These are phyloP conservation scores for Miltochrista miniata DNA, from an alignment of 2,888 invertebrate species.

Conservation along the genomic window DNA sequence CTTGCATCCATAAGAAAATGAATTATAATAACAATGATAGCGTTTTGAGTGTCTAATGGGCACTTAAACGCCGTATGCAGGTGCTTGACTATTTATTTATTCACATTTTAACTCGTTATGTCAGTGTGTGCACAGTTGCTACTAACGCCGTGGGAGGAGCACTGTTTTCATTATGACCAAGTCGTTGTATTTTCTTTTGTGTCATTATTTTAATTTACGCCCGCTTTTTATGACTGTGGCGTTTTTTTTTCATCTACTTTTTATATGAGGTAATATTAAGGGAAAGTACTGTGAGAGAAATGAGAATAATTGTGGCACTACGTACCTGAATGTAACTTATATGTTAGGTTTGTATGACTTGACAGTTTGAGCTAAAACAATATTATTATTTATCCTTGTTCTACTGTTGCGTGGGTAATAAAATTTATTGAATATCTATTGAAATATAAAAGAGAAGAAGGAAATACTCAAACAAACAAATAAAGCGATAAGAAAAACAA, in stretches of 20 bases:
- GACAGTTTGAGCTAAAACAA: too few species aligned
- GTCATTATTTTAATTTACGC: slow-evolving; percentile 43
- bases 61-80: slow-evolving; percentile 64
- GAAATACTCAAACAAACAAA: too few species aligned
- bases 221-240: slow-evolving; percentile 21
- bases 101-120: slow-evolving; percentile 49
- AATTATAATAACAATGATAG: slow-evolving; percentile 44
- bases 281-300: neutral
- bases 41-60: slow-evolving; percentile 58
- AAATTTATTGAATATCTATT: too few species aligned
- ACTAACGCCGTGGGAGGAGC: slow-evolving; percentile 57
- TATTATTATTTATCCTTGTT: too few species aligned
- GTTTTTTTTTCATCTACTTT: slow-evolving; percentile 19
- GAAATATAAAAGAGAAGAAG: too few species aligned
- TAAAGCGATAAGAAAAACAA: slow-evolving; percentile 21
- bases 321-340: neutral
- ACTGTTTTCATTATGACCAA: slow-evolving; percentile 49
- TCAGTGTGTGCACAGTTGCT: slow-evolving; percentile 56
- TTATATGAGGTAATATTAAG: slow-evolving; percentile 6
- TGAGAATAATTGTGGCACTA: neutral
- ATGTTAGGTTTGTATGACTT: too few species aligned
- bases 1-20: slow-evolving; percentile 27
- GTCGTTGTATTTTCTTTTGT: slow-evolving; percentile 42
- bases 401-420: too few species aligned
- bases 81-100: slow-evolving; percentile 69